Conservation (phyloP, 2,888 invertebrate species). For the Nomada goodeniana region DNA sequence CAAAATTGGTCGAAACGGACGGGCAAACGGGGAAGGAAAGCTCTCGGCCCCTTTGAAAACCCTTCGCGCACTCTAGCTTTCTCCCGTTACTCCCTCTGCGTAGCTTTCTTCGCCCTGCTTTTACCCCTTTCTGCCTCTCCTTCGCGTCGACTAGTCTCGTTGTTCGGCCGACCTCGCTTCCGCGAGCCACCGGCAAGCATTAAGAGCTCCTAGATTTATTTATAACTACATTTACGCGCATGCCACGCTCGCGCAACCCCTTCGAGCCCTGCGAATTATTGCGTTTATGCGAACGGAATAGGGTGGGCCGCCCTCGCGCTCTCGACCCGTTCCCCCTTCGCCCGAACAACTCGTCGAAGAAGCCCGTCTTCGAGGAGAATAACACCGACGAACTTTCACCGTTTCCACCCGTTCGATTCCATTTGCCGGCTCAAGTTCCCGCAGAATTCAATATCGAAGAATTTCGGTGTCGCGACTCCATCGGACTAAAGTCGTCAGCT, state of each 20-base stretch:
- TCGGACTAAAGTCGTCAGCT: not conserved
- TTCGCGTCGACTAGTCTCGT: not conserved
- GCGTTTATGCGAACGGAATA: conserved; percentile 77
- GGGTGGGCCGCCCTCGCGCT: conserved; percentile 29
- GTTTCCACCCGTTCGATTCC: not conserved
- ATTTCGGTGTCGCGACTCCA: not conserved
- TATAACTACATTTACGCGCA: conserved; percentile 85
- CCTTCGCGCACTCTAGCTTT: conserved; percentile 37
- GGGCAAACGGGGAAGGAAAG: conserved; percentile 9
- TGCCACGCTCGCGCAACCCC: conserved; percentile 78
- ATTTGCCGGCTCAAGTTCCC: not conserved
- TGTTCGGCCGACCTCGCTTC: conserved; percentile 46
- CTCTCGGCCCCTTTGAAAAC: conserved; percentile 40
- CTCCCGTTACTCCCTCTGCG: conserved; percentile 32
- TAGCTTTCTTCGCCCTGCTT: conserved; percentile 45
- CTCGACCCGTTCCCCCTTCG: not conserved
- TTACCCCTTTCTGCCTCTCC: conserved; percentile 34
- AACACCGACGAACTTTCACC: conserved; percentile 17
- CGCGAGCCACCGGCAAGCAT: conserved; percentile 78
- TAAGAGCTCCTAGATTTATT: conserved; percentile 85
- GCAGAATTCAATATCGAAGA: not conserved
- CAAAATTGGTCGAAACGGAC: conserved; percentile 16
- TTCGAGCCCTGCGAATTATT: conserved; percentile 77
- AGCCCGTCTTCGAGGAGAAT: conserved; percentile 26
- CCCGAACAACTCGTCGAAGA: conserved; percentile 18